Percentiles rank a stretch among this genome's conserved stretches.
phyloP scores from a whole-genome alignment of 2,113 vertebrate species.

The Carassius carassius region DNA sequence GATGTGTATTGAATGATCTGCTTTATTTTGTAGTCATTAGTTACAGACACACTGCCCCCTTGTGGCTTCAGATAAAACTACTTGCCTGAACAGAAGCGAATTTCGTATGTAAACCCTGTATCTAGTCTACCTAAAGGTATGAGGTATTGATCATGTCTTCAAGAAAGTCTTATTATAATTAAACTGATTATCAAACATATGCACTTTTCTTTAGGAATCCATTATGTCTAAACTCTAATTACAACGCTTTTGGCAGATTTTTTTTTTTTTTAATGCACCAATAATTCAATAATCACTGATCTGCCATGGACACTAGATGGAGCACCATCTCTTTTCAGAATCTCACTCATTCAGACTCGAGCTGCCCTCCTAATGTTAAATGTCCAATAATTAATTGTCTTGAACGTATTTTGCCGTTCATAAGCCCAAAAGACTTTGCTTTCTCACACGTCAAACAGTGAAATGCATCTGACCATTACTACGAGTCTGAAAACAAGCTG shows the following conservation, averaged over 20 bases:
- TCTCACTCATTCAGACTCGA: background rate
- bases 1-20: too few species aligned
- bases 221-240: background rate
- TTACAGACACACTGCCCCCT: slow-evolving; percentile 53
- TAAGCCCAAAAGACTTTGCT: background rate
- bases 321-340: slow-evolving; percentile 40
- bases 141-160: background rate
- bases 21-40: slow-evolving; percentile 17
- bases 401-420: background rate
- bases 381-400: background rate
- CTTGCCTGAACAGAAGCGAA: background rate
- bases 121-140: background rate
- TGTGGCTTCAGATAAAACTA: slow-evolving; percentile 25
- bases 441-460: background rate
- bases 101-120: background rate
- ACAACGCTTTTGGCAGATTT: background rate
- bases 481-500: background rate
- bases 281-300: slow-evolving; percentile 19
- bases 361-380: background rate
- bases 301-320: slow-evolving; percentile 45
- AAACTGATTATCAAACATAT: background rate
- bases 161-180: background rate
- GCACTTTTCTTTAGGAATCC: background rate
- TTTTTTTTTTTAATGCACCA: background rate
- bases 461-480: background rate